These are phyloP conservation scores for Pristionchus exspectatus DNA, from an alignment of 2,888 invertebrate genomes.

Conservation along the genomic window DNA sequence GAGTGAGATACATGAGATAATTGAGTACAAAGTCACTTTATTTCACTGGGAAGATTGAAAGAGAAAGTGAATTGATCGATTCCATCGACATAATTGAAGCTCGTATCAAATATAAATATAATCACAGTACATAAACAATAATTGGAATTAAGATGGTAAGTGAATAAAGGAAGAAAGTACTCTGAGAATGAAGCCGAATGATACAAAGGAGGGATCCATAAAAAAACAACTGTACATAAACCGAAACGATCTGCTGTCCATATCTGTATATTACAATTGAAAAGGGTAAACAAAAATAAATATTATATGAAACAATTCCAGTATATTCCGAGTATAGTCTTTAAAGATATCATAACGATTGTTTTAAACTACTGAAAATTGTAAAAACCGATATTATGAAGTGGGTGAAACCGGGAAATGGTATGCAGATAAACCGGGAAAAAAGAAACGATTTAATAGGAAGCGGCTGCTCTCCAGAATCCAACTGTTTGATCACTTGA, in stretches of 20 bases:
- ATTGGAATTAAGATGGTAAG: slow-evolving; percentile 38
- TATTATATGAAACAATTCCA: background rate
- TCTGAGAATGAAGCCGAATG: background rate
- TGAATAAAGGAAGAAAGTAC: background rate
- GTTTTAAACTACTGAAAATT: background rate
- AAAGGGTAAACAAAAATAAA: slow-evolving; percentile 1
- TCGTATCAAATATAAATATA: background rate
- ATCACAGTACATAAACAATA: slow-evolving; percentile 3
- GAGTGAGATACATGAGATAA: slow-evolving; percentile 8
- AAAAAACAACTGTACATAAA: background rate
- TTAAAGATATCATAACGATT: background rate
- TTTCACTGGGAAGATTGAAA: slow-evolving; percentile 13
- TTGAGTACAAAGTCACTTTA: slow-evolving; percentile 28
- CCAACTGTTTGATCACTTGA: slow-evolving; percentile 61
- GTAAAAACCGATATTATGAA: background rate
- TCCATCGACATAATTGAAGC: slow-evolving; percentile 1
- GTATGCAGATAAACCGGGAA: background rate
- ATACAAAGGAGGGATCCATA: background rate
- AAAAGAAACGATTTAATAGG: background rate
- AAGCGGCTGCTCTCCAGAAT: slow-evolving; percentile 57
- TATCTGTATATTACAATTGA: background rate
- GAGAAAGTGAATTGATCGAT: slow-evolving; percentile 30
- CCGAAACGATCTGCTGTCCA: background rate
- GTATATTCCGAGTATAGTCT: background rate
- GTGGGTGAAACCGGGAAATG: background rate